Conservation (phyloP, 2,113 vertebrate genomes). For the Bettongia penicillata region DNA sequence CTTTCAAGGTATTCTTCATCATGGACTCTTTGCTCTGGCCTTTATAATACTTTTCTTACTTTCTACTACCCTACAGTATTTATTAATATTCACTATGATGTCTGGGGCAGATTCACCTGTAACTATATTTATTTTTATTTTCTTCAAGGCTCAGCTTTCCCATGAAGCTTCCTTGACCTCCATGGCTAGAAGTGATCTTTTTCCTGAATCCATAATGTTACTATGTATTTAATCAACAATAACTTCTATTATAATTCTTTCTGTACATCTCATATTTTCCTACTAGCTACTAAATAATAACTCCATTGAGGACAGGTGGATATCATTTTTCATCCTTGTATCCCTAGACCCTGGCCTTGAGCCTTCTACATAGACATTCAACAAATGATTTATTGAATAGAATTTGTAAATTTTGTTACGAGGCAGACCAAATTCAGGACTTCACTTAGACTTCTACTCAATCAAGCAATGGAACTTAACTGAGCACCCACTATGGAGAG, state of each 20-base stretch:
- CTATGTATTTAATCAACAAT: background rate
- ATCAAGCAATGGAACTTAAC: background rate
- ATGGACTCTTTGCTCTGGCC: background rate
- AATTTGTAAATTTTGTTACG: background rate
- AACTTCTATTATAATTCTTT: background rate
- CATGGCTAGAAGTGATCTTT: background rate
- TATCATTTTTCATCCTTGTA: background rate
- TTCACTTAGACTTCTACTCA: constrained; percentile 1
- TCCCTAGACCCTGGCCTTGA: background rate
- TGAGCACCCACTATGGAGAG: background rate
- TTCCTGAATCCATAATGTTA: background rate
- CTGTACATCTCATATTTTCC: background rate
- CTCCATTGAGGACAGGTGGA: background rate
- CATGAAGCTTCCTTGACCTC: background rate
- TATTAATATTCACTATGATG: background rate
- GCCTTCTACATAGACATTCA: background rate
- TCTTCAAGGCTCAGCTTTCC: background rate
- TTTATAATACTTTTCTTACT: background rate
- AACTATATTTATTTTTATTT: background rate
- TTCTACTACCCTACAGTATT: background rate
- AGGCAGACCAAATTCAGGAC: constrained; percentile 12
- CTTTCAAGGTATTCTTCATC: background rate
- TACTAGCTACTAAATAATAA: background rate
- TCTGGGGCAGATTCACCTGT: background rate
- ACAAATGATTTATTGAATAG: background rate